These are phyloP conservation scores for Himantopus leucocephalus DNA, from an alignment of 2,113 vertebrate genomes.

Conservation along the genomic window DNA sequence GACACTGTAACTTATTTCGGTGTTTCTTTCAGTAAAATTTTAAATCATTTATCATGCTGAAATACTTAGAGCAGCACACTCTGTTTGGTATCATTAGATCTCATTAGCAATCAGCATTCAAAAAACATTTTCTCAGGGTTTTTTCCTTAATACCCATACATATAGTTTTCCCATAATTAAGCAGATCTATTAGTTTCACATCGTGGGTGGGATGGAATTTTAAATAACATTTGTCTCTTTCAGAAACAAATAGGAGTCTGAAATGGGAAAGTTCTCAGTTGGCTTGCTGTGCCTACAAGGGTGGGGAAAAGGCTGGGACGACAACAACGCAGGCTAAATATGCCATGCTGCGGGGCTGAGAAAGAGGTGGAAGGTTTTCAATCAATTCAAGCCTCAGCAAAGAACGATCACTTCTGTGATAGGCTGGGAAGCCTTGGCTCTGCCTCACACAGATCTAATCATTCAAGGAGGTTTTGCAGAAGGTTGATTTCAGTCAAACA, in stretches of 20 bases:
- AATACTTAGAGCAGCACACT: slow-evolving; percentile 54
- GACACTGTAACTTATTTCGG: slow-evolving; percentile 43
- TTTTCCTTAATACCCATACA: slow-evolving; percentile 57
- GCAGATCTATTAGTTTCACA: slow-evolving; percentile 74
- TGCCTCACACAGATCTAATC: neutral
- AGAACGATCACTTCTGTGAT: slow-evolving; percentile 32
- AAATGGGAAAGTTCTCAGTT: slow-evolving; percentile 61
- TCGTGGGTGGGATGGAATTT: slow-evolving; percentile 72
- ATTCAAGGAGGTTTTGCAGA: slow-evolving; percentile 37
- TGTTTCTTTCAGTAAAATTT: slow-evolving; percentile 47
- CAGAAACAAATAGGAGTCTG: slow-evolving; percentile 63
- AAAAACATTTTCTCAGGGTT: slow-evolving; percentile 70
- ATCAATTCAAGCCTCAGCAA: neutral
- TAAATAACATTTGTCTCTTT: slow-evolving; percentile 74
- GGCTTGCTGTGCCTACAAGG: slow-evolving; percentile 31
- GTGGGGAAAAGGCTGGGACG: slow-evolving; percentile 16
- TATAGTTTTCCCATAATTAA: slow-evolving; percentile 73
- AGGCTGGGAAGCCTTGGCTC: slow-evolving; percentile 4
- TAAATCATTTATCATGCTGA: slow-evolving; percentile 62
- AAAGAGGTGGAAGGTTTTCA: neutral
- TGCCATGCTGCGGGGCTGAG: neutral
- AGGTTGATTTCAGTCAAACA: neutral
- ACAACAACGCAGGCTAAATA: slow-evolving; percentile 32
- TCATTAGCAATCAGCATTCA: slow-evolving; percentile 75
- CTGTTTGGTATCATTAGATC: slow-evolving; percentile 72